Evolutionary conservation across 2,888 invertebrate genomes (phyloP), one percentile per base, ranked within the genome.

Genomic region (Hirtodrosophila histrioides): DNA sequence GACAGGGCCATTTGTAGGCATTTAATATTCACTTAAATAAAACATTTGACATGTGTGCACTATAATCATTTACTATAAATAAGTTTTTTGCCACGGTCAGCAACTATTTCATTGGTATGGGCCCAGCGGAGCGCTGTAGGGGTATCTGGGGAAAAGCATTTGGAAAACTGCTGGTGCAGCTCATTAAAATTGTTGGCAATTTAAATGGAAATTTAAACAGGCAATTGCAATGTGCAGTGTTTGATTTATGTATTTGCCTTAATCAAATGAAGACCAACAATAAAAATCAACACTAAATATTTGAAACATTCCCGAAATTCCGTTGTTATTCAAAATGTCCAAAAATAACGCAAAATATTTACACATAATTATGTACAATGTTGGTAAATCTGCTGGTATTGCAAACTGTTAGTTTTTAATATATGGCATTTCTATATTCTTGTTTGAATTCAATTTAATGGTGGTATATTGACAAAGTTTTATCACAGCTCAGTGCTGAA

Each of bases 21-120:
- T 82, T 86, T 86, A 83, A 83, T 76, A 86, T 82, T 83, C 81
- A 82, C 77, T 82, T 82, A 86, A 86, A 83, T 79, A 77, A 86
- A 74, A 82, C 80, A 82, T 82, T 82, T 75, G 58, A 71, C 71
- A 74, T 75, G 72, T 65, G 69, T 66, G 33, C 33, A 12, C 68
- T 40, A 65, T 69, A 63, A 55, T 60, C 63, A 69, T 81, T 72
- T 80, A 44, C 63, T 39, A 17, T 62, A 75, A 62, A 66, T 69
- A 64, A 49, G 53, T 53, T 65, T 65, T 54, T 57, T 8, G 44
- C 40, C n/a, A 24, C 23, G 36, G 33, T 74, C 75, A 60, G 65
- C 60, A 61, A 36, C 24, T 40, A 51, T 37, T 35, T 27, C 10
- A 40, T 7, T 4, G 27, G 49, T 12, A 8, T 8, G 4, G 17